These are phyloP conservation scores for Conger conger DNA, from an alignment of 2,113 vertebrate species.

Conservation along the genomic window DNA sequence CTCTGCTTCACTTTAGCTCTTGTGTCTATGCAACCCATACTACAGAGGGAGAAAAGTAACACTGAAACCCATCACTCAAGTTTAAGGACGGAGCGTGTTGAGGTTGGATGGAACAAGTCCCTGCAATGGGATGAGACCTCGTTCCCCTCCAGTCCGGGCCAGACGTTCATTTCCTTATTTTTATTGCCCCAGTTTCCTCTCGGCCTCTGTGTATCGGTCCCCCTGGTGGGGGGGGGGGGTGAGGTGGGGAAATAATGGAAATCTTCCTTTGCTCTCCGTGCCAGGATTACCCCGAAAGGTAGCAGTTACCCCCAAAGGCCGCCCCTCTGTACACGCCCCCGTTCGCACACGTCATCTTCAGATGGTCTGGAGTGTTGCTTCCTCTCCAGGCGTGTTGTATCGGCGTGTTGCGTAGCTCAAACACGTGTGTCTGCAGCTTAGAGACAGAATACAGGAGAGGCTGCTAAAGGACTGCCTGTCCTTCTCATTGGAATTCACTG, in stretches of 20 bases:
- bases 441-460: not conserved
- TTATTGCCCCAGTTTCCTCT: not conserved
- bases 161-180: not conserved
- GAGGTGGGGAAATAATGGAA: not conserved
- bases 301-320: not conserved
- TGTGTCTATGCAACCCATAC: not conserved
- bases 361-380: not conserved
- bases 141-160: not conserved
- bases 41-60: not conserved
- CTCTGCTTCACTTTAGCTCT: not conserved
- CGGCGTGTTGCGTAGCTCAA: not conserved
- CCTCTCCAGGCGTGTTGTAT: not conserved
- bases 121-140: not conserved
- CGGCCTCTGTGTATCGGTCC: not conserved
- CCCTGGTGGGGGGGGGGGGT: not conserved
- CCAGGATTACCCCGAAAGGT: not conserved
- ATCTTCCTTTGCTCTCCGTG: not conserved
- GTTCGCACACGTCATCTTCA: not conserved
- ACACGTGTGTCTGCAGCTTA: not conserved
- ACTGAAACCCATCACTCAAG: not conserved
- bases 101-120: not conserved
- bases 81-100: not conserved
- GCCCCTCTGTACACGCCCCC: not conserved
- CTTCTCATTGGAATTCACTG: not conserved
- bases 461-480: too few relatives aligned